Conservation (phyloP, 2,888 invertebrate species). For the Hoplodrina blanda region DNA sequence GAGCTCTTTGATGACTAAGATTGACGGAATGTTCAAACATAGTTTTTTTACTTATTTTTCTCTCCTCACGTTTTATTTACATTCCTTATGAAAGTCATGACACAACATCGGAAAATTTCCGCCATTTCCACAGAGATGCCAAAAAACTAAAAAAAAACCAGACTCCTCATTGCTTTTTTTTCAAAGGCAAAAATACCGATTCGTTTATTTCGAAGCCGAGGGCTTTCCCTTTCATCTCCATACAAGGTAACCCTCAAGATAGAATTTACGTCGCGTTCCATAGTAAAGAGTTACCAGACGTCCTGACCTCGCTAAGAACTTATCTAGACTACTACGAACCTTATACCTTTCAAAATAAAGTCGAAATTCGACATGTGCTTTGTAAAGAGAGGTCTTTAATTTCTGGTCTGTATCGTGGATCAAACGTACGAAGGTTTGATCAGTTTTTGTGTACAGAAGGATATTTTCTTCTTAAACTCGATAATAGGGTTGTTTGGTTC, state of each 20-base stretch:
- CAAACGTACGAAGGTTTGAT: slow-evolving; percentile 52
- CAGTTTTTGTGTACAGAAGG: slow-evolving; percentile 56
- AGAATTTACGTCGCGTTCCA: slow-evolving; percentile 81
- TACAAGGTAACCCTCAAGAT: slow-evolving; percentile 70
- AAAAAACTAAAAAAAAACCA: slow-evolving; percentile 13
- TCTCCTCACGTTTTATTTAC: neutral
- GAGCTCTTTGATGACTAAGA: slow-evolving; percentile 23
- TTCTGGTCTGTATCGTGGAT: slow-evolving; percentile 40
- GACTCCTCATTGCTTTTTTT: slow-evolving; percentile 35
- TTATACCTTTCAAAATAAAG: neutral
- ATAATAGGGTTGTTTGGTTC: slow-evolving; percentile 37
- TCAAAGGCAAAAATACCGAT: slow-evolving; percentile 47
- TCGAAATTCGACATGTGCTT: neutral
- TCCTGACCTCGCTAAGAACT: slow-evolving; percentile 18
- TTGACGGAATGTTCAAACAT: slow-evolving; percentile 20
- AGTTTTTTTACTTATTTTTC: neutral
- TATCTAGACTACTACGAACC: slow-evolving; percentile 4
- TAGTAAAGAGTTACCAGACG: slow-evolving; percentile 74
- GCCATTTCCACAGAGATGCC: slow-evolving; percentile 4
- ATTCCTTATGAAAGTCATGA: neutral
- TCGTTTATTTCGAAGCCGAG: slow-evolving; percentile 57
- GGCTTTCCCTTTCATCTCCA: slow-evolving; percentile 78
- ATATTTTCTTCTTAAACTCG: slow-evolving; percentile 59
- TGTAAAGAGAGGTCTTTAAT: slow-evolving; percentile 8
- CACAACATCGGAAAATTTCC: neutral